A percentile compares a stretch with the other conserved stretches of the same genome.
These are phyloP conservation scores for Rhabdornis inornatus DNA, from an alignment of 2,113 vertebrate genomes.

Conservation along the genomic window DNA sequence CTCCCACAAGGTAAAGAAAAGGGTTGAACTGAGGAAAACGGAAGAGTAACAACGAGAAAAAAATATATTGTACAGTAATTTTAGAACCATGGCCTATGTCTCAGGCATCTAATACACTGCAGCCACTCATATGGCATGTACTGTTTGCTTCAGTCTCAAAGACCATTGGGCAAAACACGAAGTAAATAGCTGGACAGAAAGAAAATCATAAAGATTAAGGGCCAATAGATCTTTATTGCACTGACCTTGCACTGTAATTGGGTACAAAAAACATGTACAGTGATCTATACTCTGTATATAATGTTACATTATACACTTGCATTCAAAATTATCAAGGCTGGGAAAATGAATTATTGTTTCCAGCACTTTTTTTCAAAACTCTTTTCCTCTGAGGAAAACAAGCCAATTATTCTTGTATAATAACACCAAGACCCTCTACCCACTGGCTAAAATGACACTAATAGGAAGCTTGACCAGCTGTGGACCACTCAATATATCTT, in stretches of 20 bases:
- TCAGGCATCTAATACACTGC: neutral
- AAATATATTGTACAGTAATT: neutral
- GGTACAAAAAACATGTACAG: neutral
- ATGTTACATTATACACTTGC: neutral
- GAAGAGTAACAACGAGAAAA: neutral
- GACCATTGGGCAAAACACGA: neutral
- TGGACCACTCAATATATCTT: neutral
- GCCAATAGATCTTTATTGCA: neutral
- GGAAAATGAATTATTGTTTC: neutral
- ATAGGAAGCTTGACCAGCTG: neutral
- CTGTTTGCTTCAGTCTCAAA: neutral
- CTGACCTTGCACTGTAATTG: neutral
- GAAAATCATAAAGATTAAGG: neutral
- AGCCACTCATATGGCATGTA: neutral
- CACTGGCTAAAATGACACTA: neutral
- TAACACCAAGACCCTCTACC: neutral
- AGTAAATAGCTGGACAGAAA: neutral
- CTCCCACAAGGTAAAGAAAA: neutral
- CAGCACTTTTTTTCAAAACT: neutral
- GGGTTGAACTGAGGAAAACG: neutral
- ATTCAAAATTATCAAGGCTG: neutral
- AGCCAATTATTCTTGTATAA: neutral
- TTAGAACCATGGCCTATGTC: neutral
- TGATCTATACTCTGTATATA: neutral
- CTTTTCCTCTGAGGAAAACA: neutral